Percentiles rank a stretch among this genome's conserved stretches.
phyloP scores from a whole-genome alignment of 2,797 vertebrate genomes.

The Tauraco hartlaubi region DNA sequence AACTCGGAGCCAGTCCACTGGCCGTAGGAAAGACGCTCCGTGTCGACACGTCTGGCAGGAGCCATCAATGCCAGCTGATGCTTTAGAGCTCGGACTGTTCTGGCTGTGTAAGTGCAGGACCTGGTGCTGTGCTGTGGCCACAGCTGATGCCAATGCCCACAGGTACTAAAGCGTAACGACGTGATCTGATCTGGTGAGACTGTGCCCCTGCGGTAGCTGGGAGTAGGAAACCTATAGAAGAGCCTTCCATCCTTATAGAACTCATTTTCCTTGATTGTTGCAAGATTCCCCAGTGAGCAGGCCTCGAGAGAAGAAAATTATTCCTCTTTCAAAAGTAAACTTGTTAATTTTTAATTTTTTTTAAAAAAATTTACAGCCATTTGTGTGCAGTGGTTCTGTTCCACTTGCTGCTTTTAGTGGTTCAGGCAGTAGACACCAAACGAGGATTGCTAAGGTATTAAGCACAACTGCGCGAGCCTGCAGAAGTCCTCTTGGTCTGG shows the following conservation, averaged over 20 bases:
- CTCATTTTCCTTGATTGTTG: accelerated
- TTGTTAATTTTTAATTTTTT: neutral
- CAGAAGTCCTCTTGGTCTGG: neutral
- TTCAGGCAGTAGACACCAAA: neutral
- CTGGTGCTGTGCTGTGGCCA: neutral
- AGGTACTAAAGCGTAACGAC: accelerated
- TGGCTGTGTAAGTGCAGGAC: neutral
- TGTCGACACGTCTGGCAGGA: neutral
- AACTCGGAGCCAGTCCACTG: neutral
- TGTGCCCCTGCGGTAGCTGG: accelerated
- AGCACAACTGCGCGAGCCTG: neutral
- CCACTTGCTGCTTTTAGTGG: neutral
- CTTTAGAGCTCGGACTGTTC: accelerated
- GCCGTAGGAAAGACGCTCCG: accelerated
- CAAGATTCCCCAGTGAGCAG: neutral
- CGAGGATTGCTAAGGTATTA: neutral
- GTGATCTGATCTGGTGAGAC: neutral
- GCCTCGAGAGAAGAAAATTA: neutral
- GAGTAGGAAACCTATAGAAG: neutral
- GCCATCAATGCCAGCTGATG: accelerated
- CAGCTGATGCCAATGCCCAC: neutral
- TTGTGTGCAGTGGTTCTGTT: neutral
- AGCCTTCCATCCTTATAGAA: neutral
- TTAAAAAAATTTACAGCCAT: neutral
- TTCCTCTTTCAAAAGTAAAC: neutral